Evolutionary conservation across 2,113 vertebrate species (phyloP).

Genomic region (Cynopterus brachyotis): DNA sequence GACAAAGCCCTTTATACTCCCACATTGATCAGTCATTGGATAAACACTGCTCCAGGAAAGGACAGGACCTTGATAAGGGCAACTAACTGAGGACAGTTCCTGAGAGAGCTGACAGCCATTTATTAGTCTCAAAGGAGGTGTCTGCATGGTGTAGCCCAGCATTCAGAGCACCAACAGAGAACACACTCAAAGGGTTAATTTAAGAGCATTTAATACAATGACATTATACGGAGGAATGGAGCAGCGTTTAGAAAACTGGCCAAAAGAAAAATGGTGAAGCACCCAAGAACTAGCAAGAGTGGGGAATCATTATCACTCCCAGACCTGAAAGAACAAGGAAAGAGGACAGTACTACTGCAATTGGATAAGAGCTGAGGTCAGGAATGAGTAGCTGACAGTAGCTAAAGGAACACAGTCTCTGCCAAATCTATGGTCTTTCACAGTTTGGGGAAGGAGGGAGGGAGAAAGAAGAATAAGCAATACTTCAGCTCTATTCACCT

Average conservation of each 20-base stretch:
- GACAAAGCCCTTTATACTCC: not conserved
- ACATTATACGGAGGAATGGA: not conserved
- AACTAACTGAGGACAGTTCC: not conserved
- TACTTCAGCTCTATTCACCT: not conserved
- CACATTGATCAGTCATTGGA: not conserved
- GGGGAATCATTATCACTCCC: not conserved
- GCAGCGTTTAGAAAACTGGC: not conserved
- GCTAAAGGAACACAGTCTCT: not conserved
- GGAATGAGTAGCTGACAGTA: not conserved
- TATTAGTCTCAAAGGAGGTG: not conserved
- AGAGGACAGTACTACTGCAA: not conserved
- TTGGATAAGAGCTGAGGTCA: not conserved
- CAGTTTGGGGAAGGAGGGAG: not conserved
- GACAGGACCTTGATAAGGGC: not conserved
- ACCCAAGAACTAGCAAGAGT: not conserved
- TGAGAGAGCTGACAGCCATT: not conserved
- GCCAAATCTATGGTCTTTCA: not conserved
- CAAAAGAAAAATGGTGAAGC: not conserved
- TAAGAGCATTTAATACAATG: not conserved
- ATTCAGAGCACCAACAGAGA: not conserved
- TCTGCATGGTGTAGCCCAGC: not conserved
- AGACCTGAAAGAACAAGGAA: not conserved
- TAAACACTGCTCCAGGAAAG: not conserved
- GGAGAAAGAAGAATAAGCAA: not conserved
- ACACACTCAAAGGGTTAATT: not conserved